Conservation (phyloP, 2,113 vertebrate genomes). For the Pygoscelis adeliae region DNA sequence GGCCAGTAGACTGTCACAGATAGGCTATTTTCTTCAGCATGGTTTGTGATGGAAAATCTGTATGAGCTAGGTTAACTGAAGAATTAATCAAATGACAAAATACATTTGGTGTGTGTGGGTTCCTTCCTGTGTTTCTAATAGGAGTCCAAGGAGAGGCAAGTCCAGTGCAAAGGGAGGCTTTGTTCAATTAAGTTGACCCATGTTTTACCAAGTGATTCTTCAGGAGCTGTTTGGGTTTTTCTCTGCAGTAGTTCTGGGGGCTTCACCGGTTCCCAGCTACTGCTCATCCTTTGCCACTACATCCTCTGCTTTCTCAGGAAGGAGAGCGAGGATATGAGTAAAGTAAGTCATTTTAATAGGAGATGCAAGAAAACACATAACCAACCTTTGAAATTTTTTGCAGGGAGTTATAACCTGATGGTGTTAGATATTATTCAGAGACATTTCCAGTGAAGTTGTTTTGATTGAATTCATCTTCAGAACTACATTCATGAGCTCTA, state of each 20-base stretch:
- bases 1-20: neutral
- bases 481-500: neutral
- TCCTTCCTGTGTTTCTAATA: neutral
- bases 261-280: neutral
- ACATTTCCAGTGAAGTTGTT: neutral
- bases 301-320: neutral
- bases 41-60: neutral
- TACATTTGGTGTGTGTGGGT: rapidly evolving
- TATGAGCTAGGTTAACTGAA: neutral
- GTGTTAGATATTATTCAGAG: neutral
- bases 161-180: neutral
- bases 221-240: neutral
- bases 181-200: neutral
- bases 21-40: neutral
- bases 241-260: neutral
- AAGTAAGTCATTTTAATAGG: neutral
- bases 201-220: neutral
- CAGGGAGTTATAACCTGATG: neutral
- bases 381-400: neutral
- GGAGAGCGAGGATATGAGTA: neutral
- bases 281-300: neutral
- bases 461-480: neutral
- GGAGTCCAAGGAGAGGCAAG: neutral
- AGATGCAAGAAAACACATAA: neutral
- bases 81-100: neutral